Percentiles rank a stretch among this genome's conserved stretches.
Conservation (phyloP, 2,888 invertebrate species). For the Ditylenchus weischeri region DNA sequence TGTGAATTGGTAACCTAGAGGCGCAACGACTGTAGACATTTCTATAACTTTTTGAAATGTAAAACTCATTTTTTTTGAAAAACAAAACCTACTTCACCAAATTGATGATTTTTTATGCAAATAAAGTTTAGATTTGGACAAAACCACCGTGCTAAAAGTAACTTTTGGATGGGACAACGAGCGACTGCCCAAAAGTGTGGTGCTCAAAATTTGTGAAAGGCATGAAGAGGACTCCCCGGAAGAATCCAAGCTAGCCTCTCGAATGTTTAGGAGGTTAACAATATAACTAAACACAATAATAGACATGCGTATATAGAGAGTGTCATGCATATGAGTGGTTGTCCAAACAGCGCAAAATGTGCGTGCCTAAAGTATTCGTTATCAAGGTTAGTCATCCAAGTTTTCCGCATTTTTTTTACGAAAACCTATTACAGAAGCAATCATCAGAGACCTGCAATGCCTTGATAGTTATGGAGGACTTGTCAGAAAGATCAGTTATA, state of each 20-base stretch:
- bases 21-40: too few relatives aligned
- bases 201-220: constrained; percentile 47
- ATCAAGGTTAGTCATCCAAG: constrained; percentile 38
- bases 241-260: constrained; percentile 40
- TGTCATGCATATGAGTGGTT: constrained; percentile 55
- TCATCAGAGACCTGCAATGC: constrained; percentile 39
- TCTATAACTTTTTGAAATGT: too few relatives aligned
- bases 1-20: too few relatives aligned
- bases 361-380: constrained; percentile 47
- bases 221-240: constrained; percentile 39
- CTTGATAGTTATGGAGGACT: constrained; percentile 52
- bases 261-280: constrained; percentile 43
- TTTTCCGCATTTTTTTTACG: neutral
- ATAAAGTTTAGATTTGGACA: constrained; percentile 37
- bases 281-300: neutral
- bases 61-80: too few relatives aligned
- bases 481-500: constrained; percentile 39
- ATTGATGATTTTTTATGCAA: too few relatives aligned
- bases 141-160: constrained; percentile 46
- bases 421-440: constrained; percentile 25
- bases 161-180: constrained; percentile 54
- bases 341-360: constrained; percentile 42
- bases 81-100: too few relatives aligned
- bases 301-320: constrained; percentile 37
- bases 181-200: constrained; percentile 45